Conservation (phyloP, 2,797 vertebrate species). For the Acanthurus lineatus region DNA sequence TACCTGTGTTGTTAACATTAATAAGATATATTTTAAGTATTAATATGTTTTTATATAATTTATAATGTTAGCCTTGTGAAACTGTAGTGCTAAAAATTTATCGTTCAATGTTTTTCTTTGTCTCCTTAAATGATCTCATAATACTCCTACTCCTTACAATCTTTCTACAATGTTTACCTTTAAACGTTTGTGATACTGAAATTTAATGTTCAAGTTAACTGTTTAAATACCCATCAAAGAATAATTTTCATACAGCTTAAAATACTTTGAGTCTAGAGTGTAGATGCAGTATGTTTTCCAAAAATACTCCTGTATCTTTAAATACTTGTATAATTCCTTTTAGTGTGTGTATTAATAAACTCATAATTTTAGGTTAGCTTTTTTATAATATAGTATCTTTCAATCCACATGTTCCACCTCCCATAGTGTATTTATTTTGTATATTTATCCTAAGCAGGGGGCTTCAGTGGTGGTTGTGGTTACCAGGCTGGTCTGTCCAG, state of each 20-base stretch:
- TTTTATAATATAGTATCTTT: neutral
- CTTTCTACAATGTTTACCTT: neutral
- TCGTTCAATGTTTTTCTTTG: neutral
- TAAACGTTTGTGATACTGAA: neutral
- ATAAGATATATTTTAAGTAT: neutral
- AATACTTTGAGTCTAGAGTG: neutral
- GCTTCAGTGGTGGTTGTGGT: constrained; percentile 3
- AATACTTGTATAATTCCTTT: neutral
- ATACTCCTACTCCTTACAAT: too few relatives aligned
- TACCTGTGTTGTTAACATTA: neutral
- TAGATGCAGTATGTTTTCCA: neutral
- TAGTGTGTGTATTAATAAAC: neutral
- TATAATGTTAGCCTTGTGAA: too few relatives aligned
- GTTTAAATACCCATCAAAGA: neutral
- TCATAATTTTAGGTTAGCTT: neutral
- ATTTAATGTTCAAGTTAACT: neutral
- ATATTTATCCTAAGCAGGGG: neutral
- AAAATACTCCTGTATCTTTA: neutral
- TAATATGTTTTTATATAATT: rapidly evolving
- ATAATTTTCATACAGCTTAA: neutral
- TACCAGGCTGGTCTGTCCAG: constrained; percentile 34
- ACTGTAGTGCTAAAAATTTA: too few relatives aligned
- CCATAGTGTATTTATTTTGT: neutral
- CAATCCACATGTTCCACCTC: too few relatives aligned
- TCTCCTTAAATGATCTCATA: neutral